Evolutionary conservation across 2,113 vertebrate species (phyloP), one percentile per base, ranked within the genome.

Genomic region (Synodontis membranacea): DNA sequence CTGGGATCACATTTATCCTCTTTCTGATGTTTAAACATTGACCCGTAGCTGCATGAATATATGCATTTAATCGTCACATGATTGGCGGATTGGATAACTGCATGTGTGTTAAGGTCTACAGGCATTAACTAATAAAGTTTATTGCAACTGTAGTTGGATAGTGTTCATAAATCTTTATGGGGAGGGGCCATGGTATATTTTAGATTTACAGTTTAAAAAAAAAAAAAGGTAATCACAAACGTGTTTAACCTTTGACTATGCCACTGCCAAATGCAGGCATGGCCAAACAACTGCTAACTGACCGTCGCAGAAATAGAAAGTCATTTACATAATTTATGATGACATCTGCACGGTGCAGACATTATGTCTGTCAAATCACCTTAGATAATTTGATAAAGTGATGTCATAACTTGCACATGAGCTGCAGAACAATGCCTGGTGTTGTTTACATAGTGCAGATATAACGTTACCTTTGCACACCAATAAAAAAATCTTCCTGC

Each of bases 221-320:
- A 46, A 60, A 54, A 44, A 39, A 5, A 52, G 19, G 10, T 44
- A 72, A 64, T 84, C 84, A 39, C 56, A 39, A 56, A 88, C 76
- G 79, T 52, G 62, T 86, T 75, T 86, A 37, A 72, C 68, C 56
- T 84, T 79, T 81, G 37, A 79, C 86, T 78, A 37, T 11, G 37
- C 25, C 50, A 81, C 80, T 28, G n/a, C 70, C 48, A 76, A 54
- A 68, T 25, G 14, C 54, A 64, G 76, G 28, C 64, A 84, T 0
- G 21, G 6, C 52, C 39, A 58, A 3, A 46, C 23, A 50, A 31
- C 54, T 58, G 72, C 72, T 39, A 44, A 23, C 34, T 54, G 21
- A 82, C 66, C 9, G 8, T 3, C 25, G 31, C 34, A 19, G 75
- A 85, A 80, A 85, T 48, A 82, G 85, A 82, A 82, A 86, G 52